Conservation (phyloP, 2,888 invertebrate genomes). For the Hyposoter didymator region DNA sequence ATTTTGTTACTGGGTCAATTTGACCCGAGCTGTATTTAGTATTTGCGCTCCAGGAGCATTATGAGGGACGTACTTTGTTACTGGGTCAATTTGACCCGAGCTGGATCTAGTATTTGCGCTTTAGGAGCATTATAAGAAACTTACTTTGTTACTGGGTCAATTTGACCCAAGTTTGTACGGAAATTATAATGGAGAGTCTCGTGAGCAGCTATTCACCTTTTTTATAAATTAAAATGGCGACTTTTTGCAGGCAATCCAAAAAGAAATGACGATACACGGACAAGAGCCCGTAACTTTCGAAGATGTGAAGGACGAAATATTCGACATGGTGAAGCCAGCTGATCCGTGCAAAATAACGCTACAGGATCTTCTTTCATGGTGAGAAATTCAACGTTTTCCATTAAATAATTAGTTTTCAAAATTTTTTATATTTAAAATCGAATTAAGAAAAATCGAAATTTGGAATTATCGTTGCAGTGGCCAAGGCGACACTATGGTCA, state of each 20-base stretch:
- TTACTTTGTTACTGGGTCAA: too few relatives aligned
- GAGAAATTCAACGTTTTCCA: constrained; percentile 67
- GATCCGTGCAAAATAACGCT: constrained; percentile 94
- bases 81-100: too few relatives aligned
- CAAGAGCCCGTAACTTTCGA: constrained; percentile 96
- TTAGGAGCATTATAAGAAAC: too few relatives aligned
- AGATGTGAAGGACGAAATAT: constrained; percentile 98
- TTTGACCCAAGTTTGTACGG: not conserved
- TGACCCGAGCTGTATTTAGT: too few relatives aligned
- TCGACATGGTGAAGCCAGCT: constrained; percentile 97
- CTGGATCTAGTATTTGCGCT: too few relatives aligned
- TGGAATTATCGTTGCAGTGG: constrained; percentile 87
- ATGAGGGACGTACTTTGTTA: too few relatives aligned
- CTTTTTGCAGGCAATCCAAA: constrained; percentile 91
- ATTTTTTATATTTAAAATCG: not conserved
- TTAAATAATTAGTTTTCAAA: not conserved
- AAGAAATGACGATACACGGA: constrained; percentile 94
- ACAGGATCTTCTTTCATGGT: constrained; percentile 92
- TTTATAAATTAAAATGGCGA: not conserved
- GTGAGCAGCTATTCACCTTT: not conserved
- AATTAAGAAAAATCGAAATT: not conserved
- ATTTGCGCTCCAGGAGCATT: too few relatives aligned
- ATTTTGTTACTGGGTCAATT: too few relatives aligned
- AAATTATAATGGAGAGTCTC: not conserved
- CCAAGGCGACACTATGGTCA: constrained; percentile 96